A percentile compares a stretch with the other conserved stretches of the same genome.
phyloP scores from a whole-genome alignment of 2,888 invertebrate genomes.

The Thecocarcelia acutangulata region DNA sequence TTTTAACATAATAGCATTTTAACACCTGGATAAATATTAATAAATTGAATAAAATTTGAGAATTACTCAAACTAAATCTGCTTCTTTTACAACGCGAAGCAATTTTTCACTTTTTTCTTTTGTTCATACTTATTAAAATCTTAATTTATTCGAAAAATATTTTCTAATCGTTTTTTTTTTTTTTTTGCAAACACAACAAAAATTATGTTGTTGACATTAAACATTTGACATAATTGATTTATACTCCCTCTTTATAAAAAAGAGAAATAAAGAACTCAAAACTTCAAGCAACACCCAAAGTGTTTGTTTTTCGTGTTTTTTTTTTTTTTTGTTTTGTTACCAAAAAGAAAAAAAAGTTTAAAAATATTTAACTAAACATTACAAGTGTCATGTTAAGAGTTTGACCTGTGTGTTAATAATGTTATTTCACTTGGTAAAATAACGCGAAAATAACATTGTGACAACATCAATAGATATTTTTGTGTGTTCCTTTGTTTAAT shows the following conservation, averaged over 20 bases:
- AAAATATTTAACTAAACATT: slow-evolving; percentile 64
- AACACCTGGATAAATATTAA: slow-evolving; percentile 69
- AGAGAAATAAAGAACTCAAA: slow-evolving; percentile 28
- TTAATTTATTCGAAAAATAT: slow-evolving; percentile 54
- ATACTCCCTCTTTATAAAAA: slow-evolving; percentile 55
- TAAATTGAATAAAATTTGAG: slow-evolving; percentile 47
- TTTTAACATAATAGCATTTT: slow-evolving; percentile 56
- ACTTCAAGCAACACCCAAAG: slow-evolving; percentile 62
- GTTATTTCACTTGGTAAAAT: slow-evolving; percentile 61
- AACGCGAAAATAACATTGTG: slow-evolving; percentile 59
- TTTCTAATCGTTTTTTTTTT: slow-evolving; percentile 14
- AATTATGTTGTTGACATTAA: slow-evolving; percentile 70
- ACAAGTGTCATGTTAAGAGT: slow-evolving; percentile 70
- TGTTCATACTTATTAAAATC: slow-evolving; percentile 61
- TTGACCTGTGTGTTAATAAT: slow-evolving; percentile 69
- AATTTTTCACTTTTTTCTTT: slow-evolving; percentile 18
- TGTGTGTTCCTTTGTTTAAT: slow-evolving; percentile 19
- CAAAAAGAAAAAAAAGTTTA: slow-evolving; percentile 23
- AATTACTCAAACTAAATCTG: slow-evolving; percentile 35
- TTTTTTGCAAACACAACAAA: slow-evolving; percentile 45
- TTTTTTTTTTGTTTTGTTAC: slow-evolving; percentile 6
- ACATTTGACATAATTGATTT: slow-evolving; percentile 70
- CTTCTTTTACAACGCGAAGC: slow-evolving; percentile 16
- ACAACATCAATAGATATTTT: slow-evolving; percentile 59
- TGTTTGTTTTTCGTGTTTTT: slow-evolving; percentile 29